Evolutionary conservation across 2,797 vertebrate genomes (phyloP), one percentile per base, ranked within the genome.

Genomic region (Cuculus canorus): DNA sequence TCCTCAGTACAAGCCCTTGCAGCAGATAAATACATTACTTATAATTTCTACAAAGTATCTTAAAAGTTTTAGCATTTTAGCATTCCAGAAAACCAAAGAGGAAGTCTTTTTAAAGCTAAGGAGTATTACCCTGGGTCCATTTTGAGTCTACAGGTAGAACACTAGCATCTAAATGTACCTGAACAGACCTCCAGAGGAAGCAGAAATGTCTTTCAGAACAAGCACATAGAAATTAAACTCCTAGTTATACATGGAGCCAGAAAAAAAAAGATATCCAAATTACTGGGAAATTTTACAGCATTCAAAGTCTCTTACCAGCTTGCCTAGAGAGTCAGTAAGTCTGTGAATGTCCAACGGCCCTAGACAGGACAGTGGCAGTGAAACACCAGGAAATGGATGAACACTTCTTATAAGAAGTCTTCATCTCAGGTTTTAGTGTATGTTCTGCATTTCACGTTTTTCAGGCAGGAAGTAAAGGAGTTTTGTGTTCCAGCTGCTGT

Each of bases 311-410:
- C 54, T 57, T 25, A 47, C 17, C 33, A 83, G 35, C 37, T 63
- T 61, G 32, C 72, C 57, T 33, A 77, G 27, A 61, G 30, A 82
- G 39, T 45, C 70, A 57, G 4, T 30, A 48, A n/a, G 23, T 57
- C 21, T 81, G 22, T 21, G 47, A 73, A 54, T 15, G 53, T 83
- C 33, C 0, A 0, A 64, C 5, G 9, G 80, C 15, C 37, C 32
- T 27, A 61, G 54, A 56, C 75, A 69, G 28, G 41, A 45, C 25
- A 61, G 13, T 5, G 35, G 21, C 11, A 32, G 48, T 35, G 25
- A 52, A 84, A 66, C 18, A 81, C 10, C n/a, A 71, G 7, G 48
- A 52, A 50, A 75, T 4, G 4, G 27, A 11, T 45, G 45, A 86
- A 48, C 23, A 37, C 5, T 56, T 81, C 18, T 11, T 33, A 0